Evolutionary conservation across 2,113 vertebrate genomes (phyloP), one percentile per base, ranked within the genome.

Genomic region (Gopherus evgoodei): DNA sequence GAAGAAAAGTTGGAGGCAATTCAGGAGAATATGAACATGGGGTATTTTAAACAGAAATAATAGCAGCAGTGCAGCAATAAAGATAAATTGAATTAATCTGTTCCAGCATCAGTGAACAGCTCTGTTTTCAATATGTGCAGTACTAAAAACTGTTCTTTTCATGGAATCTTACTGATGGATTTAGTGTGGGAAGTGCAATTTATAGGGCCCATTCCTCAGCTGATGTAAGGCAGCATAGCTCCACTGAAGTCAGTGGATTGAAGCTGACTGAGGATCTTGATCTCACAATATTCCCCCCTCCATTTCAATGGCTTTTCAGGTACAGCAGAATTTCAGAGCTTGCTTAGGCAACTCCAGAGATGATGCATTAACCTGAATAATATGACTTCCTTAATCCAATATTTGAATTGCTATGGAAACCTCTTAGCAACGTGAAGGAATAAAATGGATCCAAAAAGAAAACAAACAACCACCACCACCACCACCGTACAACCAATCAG

Each of bases 371-470:
- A 84, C 62, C 86, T 93, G 92, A 84, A 84, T 78, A 90, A 69
- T 83, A 22, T 4, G 22, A 93, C 93, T 91, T 92, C 75, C 84
- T 81, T 95, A 83, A 94, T 89, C 86, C 95, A 97, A 31, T 84
- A 92, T 85, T 90, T 87, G 94, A 90, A 96, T 96, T 96, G 82
- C 84, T 90, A 97, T 94, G 89, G 96, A 97, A 98, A 96, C 93
- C 88, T 85, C 95, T 94, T 86, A 90, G 95, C 93, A 95, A 90
- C 95, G 78, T 57, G 62, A 72, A 78, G 52, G 75, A 78, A 57
- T 87, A 93, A 94, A 95, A 93, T 86, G 83, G 84, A 95, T 79
- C 0, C 3, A 78, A 72, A 82, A 93, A 44, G 54, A 90, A 88
- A 86, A 88, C 8, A 9, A 89, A 83, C 83, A 8, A 69, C 5